phyloP scores from a whole-genome alignment of 2,113 vertebrate genomes.

The Cettia cetti region DNA sequence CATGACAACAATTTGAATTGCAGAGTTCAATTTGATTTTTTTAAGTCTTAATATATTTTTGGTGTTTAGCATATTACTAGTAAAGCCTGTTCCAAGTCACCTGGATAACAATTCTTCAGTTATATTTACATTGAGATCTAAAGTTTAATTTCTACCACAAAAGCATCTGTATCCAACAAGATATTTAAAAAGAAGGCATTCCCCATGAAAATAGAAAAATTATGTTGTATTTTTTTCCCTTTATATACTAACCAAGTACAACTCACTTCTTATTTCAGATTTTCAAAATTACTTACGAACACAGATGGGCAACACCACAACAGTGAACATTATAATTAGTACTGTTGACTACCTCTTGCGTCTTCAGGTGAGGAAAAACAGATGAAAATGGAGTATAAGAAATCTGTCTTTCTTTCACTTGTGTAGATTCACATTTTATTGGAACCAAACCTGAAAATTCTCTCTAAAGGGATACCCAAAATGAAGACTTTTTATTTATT shows the following conservation, averaged over 20 bases:
- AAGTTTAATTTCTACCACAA: background rate
- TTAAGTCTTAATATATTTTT: background rate
- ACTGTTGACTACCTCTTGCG: conserved; percentile 95
- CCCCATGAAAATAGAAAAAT: background rate
- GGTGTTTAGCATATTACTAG: background rate
- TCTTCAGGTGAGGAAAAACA: conserved; percentile 82
- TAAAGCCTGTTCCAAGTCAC: background rate
- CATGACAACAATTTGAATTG: background rate
- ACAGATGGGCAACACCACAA: conserved; percentile 97
- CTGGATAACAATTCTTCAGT: background rate
- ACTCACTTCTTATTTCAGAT: conserved; percentile 74
- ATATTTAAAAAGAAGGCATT: background rate
- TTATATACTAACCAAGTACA: background rate
- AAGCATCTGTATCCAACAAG: background rate
- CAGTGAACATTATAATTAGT: conserved; percentile 96
- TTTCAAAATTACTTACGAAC: conserved; percentile 98
- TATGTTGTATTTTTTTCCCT: background rate
- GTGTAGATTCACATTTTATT: background rate
- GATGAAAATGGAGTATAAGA: background rate
- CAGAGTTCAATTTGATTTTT: background rate
- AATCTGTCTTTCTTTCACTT: background rate
- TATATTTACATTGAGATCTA: background rate
- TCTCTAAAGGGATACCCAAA: background rate
- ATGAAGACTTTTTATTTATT: background rate
- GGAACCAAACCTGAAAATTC: background rate